Evolutionary conservation across 2,797 vertebrate species (phyloP).

Genomic region (Nyctibius grandis): DNA sequence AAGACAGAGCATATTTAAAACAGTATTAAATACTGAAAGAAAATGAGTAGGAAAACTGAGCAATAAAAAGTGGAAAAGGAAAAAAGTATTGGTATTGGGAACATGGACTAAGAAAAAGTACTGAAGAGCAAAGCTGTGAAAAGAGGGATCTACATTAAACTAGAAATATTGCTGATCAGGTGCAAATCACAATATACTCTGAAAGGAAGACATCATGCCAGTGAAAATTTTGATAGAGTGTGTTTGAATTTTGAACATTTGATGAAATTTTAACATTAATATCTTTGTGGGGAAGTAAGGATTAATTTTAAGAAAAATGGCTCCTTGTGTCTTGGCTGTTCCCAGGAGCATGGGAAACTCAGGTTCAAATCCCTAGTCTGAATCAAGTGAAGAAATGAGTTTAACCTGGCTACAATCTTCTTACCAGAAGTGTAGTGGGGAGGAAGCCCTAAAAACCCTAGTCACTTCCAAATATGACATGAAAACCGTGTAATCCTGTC

Average conservation of each 20-base stretch:
- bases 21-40: not conserved
- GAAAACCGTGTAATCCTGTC: not conserved
- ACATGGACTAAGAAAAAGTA: not conserved
- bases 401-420: not conserved
- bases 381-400: not conserved
- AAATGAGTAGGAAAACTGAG: not conserved
- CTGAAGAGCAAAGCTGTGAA: not conserved
- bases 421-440: not conserved
- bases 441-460: not conserved
- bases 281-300: not conserved
- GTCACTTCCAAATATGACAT: not conserved
- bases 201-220: not conserved
- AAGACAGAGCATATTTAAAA: constrained; percentile 21
- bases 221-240: not conserved
- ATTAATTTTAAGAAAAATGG: not conserved
- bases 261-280: not conserved
- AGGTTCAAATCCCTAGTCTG: not conserved
- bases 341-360: not conserved
- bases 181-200: not conserved
- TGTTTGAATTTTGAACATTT: not conserved
- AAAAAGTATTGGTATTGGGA: not conserved
- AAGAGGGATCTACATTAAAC: not conserved
- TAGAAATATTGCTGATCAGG: not conserved
- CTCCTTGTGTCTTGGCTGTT: not conserved
- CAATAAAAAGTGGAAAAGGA: not conserved